Conservation (phyloP, 2,113 vertebrate genomes). For the Oxyura jamaicensis region DNA sequence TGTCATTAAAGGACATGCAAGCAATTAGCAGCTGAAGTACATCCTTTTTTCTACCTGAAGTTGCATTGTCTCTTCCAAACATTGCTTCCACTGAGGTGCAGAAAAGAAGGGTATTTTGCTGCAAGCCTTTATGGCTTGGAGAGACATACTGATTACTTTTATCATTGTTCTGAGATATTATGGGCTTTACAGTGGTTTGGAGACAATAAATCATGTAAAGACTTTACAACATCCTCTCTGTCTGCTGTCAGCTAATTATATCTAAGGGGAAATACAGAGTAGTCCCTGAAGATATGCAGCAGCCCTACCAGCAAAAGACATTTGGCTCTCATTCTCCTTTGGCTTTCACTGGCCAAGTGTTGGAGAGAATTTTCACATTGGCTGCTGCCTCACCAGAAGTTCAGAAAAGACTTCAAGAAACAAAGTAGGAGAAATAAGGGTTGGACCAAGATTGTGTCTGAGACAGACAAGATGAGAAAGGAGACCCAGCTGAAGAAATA, state of each 20-base stretch:
- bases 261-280: background rate
- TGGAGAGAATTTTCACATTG: background rate
- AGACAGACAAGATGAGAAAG: background rate
- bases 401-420: constrained; percentile 2
- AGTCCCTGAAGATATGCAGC: background rate
- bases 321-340: background rate
- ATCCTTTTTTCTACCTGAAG: background rate
- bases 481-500: background rate
- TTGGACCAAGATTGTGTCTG: background rate
- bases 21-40: background rate
- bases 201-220: background rate
- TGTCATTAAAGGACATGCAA: background rate
- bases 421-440: background rate
- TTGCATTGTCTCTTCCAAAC: background rate
- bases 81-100: background rate
- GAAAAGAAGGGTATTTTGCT: background rate
- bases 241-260: background rate
- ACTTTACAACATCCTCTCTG: background rate
- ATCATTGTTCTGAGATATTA: background rate
- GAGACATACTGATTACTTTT: background rate
- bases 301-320: background rate
- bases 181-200: background rate
- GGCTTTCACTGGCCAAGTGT: background rate
- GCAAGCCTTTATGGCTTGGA: background rate
- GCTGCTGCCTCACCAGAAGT: background rate